These are phyloP conservation scores for Ormia ochracea DNA, from an alignment of 2,888 invertebrate species.

Conservation along the genomic window DNA sequence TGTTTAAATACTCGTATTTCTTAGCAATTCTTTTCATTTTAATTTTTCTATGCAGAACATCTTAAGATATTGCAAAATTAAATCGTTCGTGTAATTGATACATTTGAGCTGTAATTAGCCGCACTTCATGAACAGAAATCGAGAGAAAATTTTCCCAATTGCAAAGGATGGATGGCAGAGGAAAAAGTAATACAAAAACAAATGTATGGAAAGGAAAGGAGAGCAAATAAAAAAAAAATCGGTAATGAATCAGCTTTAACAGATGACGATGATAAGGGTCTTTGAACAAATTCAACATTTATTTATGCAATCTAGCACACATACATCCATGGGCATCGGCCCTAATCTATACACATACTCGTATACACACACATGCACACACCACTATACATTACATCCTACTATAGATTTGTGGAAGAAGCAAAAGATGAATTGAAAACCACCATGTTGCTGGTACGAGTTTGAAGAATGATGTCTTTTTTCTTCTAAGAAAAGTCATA, in stretches of 20 bases:
- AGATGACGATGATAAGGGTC: slow-evolving; percentile 61
- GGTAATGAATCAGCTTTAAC: slow-evolving; percentile 61
- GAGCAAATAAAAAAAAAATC: slow-evolving; percentile 24
- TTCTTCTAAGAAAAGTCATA: slow-evolving; percentile 57
- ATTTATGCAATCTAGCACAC: slow-evolving; percentile 29
- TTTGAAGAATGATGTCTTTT: slow-evolving; percentile 39
- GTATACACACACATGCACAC: neutral
- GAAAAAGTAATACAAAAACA: slow-evolving; percentile 16
- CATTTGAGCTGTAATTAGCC: slow-evolving; percentile 66
- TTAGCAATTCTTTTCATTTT: neutral
- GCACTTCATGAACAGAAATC: slow-evolving; percentile 59
- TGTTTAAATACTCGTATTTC: too few relatives aligned
- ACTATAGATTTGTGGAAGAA: slow-evolving; percentile 28
- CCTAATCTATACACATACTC: neutral
- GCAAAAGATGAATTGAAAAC: slow-evolving; percentile 28
- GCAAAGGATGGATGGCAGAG: neutral
- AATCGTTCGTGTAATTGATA: slow-evolving; percentile 67
- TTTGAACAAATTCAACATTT: slow-evolving; percentile 52
- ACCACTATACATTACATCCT: neutral
- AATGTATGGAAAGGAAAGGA: too few relatives aligned
- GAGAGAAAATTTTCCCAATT: slow-evolving; percentile 34
- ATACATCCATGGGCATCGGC: neutral
- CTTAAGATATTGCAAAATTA: slow-evolving; percentile 63
- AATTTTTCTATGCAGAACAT: slow-evolving; percentile 4
- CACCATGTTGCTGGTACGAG: slow-evolving; percentile 3